phyloP scores from a whole-genome alignment of 1,140 invertebrate species.

The Drosophila littoralis region DNA sequence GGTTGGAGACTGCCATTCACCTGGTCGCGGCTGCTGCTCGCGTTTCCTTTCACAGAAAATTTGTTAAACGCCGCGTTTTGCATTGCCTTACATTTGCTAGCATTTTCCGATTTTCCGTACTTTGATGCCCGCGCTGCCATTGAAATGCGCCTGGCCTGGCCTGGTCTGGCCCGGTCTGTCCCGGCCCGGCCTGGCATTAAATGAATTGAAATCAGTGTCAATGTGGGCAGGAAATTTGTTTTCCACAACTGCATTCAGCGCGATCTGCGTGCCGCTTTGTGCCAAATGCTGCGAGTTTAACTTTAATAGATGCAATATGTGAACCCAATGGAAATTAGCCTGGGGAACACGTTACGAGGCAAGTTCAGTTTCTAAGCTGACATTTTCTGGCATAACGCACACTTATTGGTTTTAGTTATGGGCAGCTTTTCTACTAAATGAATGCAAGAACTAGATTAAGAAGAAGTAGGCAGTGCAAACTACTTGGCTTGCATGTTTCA shows the following conservation, averaged over 20 bases:
- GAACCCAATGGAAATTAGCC: slow-evolving; percentile 57
- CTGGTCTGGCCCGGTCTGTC: not conserved
- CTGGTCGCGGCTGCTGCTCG: slow-evolving; percentile 8
- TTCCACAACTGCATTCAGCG: slow-evolving; percentile 28
- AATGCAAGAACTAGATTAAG: no score
- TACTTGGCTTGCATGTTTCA: not conserved
- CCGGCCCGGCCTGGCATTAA: slow-evolving; percentile 25
- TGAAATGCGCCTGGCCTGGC: slow-evolving; percentile 44
- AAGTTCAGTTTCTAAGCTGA: not conserved
- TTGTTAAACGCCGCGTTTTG: slow-evolving; percentile 82
- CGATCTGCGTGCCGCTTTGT: no score
- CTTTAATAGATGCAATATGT: slow-evolving; percentile 3
- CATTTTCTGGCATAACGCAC: not conserved
- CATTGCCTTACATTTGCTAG: slow-evolving; percentile 61
- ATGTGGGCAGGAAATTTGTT: slow-evolving; percentile 71
- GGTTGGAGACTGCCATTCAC: slow-evolving; percentile 12
- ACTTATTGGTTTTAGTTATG: not conserved
- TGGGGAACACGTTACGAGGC: slow-evolving; percentile 17
- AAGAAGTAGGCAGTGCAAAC: no score
- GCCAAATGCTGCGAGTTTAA: slow-evolving; percentile 1
- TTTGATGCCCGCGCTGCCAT: slow-evolving; percentile 54
- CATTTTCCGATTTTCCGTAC: slow-evolving; percentile 51
- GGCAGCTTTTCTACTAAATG: no score
- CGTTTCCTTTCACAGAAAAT: slow-evolving; percentile 62
- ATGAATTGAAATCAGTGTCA: slow-evolving; percentile 80